These are phyloP conservation scores for Esperia sulphurella DNA, from an alignment of 2,888 invertebrate genomes.

Conservation along the genomic window DNA sequence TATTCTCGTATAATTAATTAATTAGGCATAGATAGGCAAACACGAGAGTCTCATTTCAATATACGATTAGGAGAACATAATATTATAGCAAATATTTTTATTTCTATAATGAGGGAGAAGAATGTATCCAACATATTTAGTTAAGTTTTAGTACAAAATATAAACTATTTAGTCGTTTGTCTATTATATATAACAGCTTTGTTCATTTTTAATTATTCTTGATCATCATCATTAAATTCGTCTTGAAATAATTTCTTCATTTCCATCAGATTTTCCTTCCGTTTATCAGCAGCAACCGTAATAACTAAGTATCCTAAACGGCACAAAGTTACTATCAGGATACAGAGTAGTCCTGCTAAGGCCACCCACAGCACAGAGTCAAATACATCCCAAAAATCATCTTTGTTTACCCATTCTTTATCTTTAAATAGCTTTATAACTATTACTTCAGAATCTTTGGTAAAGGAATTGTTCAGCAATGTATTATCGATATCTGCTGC, in stretches of 20 bases:
- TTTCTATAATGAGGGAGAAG: too few species aligned
- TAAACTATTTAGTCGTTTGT: too few species aligned
- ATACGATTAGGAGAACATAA: too few species aligned
- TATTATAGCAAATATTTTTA: too few species aligned
- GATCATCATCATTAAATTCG: conserved; percentile 18
- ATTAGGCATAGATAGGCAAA: too few species aligned
- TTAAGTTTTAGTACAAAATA: too few species aligned
- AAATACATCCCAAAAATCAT: conserved; percentile 33
- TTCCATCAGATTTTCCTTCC: not conserved
- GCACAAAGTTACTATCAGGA: conserved; percentile 23
- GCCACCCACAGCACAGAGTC: conserved; percentile 39
- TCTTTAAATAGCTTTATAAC: conserved; percentile 22
- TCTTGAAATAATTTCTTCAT: not conserved
- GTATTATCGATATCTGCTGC: conserved; percentile 64
- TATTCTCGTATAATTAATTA: too few species aligned
- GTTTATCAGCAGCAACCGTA: not conserved
- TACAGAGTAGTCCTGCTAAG: conserved; percentile 24
- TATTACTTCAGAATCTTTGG: conserved; percentile 3
- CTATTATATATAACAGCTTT: not conserved
- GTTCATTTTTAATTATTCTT: conserved; percentile 2
- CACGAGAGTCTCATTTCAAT: too few species aligned
- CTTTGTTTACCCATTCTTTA: conserved; percentile 12
- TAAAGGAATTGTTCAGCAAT: conserved; percentile 26
- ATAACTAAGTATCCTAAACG: conserved; percentile 16
- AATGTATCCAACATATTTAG: too few species aligned